phyloP scores from a whole-genome alignment of 2,888 invertebrate genomes.

The Hemistola chrysoprasaria region DNA sequence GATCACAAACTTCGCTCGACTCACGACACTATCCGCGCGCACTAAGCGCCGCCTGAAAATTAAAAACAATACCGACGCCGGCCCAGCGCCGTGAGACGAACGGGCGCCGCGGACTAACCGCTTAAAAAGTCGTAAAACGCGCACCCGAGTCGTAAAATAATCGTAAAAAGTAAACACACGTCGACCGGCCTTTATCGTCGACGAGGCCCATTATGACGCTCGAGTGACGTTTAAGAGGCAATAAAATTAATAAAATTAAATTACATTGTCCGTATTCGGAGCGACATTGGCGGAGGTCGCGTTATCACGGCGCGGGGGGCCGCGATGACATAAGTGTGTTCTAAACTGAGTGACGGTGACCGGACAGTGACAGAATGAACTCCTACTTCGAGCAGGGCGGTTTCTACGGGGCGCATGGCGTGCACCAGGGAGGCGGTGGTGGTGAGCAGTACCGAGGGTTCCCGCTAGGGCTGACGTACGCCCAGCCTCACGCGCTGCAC shows the following conservation, averaged over 20 bases:
- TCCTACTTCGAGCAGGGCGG: slow-evolving; percentile 98
- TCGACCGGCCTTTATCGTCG: slow-evolving; percentile 78
- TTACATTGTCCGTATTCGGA: slow-evolving; percentile 67
- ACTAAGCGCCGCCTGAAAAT: slow-evolving; percentile 42
- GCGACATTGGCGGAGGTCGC: slow-evolving; percentile 77
- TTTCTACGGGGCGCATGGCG: slow-evolving; percentile 95
- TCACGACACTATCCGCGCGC: slow-evolving; percentile 56
- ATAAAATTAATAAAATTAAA: slow-evolving; percentile 80
- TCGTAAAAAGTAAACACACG: slow-evolving; percentile 82
- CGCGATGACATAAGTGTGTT: slow-evolving; percentile 80
- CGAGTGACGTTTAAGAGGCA: slow-evolving; percentile 80
- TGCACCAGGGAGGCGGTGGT: slow-evolving; percentile 87
- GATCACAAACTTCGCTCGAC: slow-evolving; percentile 69
- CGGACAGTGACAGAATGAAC: slow-evolving; percentile 89
- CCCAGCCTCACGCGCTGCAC: slow-evolving; percentile 89
- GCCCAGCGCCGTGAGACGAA: slow-evolving; percentile 48
- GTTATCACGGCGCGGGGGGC: slow-evolving; percentile 73
- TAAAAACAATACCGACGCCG: slow-evolving; percentile 40
- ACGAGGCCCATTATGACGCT: slow-evolving; percentile 79
- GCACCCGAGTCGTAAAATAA: slow-evolving; percentile 78
- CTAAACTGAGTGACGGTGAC: slow-evolving; percentile 72
- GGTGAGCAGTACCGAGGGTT: slow-evolving; percentile 94
- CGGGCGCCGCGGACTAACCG: slow-evolving; percentile 63
- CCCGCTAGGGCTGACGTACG: slow-evolving; percentile 93
- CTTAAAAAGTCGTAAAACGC: slow-evolving; percentile 80